Evolutionary conservation across 2,888 invertebrate species (phyloP), one percentile per base, ranked within the genome.

Genomic region (Mystacides longicornis): DNA sequence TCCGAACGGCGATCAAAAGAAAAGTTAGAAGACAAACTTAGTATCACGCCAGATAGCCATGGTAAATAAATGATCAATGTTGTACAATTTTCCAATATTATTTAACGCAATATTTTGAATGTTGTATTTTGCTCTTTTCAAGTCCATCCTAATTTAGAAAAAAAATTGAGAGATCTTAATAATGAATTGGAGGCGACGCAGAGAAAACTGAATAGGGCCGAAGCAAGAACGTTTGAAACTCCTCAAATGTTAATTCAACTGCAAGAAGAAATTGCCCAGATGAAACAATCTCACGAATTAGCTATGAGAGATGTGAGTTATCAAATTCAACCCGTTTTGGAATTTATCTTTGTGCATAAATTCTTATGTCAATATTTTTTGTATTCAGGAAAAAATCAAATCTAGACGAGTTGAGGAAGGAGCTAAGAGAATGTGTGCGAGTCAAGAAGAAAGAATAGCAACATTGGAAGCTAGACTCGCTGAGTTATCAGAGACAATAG

Each of bases 401-500:
- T 84, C 82, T 0, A 75, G 82, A 60, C 79, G 85, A 49, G 87
- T 86, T 0, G 90, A 91, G 64, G 85, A 86, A 56, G 80, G 83
- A 18, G 83, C 87, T 0, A 79, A 82, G 50, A 79, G 80, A 61
- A 75, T 83, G 33, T 84, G 85, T 56, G 80, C 82, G 0, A 75
- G 83, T 2, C 87, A 89, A 63, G 92, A 92, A 67, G 82, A 86
- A 54, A 75, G 90, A 57, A 89, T 91, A 1, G 85, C 85, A 0
- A 77, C 83, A 49, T 74, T 93, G 51, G 92, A 93, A 69, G 79
- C 82, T 2, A 80, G 83, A 60, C 69, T 92, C 18, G 87, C 90
- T 0, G 91, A 93, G 65, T 70, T 93, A 23, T 90, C 90, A 0
- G 81, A 82, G 54, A 86, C 85, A 0, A 83, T 92, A 2, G 91